Evolutionary conservation across 1,140 invertebrate genomes (phyloP).

Genomic region (Lucilia cuprina): DNA sequence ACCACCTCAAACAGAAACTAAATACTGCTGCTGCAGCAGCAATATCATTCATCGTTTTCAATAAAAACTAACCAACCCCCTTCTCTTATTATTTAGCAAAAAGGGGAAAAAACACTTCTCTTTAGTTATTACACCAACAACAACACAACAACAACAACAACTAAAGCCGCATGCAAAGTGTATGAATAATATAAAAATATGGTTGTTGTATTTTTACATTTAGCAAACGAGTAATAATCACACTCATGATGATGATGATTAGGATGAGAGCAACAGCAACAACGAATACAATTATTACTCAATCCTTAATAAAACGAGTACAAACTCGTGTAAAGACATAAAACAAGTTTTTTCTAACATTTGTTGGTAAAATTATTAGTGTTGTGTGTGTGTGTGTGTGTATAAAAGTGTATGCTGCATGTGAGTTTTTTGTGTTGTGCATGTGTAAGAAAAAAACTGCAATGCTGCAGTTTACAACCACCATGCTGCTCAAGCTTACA

Average conservation of each 20-base stretch:
- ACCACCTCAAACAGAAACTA: not conserved
- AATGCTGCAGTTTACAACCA: not conserved
- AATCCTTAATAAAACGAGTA: not conserved
- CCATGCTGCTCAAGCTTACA: too few relatives aligned
- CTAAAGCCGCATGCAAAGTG: not conserved
- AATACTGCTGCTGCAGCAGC: not conserved
- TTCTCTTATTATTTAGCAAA: not conserved
- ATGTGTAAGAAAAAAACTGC: not conserved
- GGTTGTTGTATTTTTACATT: too few relatives aligned
- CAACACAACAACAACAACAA: not conserved
- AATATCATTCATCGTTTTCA: too few relatives aligned
- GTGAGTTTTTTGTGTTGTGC: not conserved
- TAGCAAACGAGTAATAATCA: not conserved
- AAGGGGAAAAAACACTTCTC: not conserved
- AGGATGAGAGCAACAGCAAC: too few relatives aligned
- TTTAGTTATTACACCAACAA: not conserved
- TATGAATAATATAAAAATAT: not conserved
- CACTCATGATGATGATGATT: not conserved
- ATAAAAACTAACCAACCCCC: not conserved
- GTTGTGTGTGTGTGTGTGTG: too few relatives aligned
- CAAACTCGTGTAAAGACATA: not conserved
- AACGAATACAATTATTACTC: not conserved
- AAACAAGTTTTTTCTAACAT: not conserved
- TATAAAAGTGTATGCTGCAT: too few relatives aligned
- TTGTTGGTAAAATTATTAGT: not conserved